These are phyloP conservation scores for Meteorus sp. DNA, from an alignment of 1,140 invertebrate genomes.

Conservation along the genomic window DNA sequence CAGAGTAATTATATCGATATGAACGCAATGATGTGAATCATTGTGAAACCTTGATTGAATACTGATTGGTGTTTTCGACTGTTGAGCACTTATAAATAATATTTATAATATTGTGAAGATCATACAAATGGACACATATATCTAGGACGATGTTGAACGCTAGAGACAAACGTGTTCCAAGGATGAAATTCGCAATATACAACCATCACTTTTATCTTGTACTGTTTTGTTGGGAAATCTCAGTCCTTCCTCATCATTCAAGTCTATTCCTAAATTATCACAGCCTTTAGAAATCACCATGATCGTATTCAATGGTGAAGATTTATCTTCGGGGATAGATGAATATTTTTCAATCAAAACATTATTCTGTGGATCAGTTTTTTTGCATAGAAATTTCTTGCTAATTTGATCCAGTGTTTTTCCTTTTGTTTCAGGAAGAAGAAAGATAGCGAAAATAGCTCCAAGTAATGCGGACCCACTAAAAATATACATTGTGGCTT, in stretches of 20 bases:
- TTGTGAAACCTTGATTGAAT: too few relatives aligned
- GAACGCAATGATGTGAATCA: too few relatives aligned
- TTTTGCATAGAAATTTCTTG: slow-evolving; percentile 58
- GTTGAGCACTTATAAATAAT: too few relatives aligned
- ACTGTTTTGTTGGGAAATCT: too few relatives aligned
- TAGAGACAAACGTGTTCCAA: too few relatives aligned
- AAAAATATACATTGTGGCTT: slow-evolving; percentile 78
- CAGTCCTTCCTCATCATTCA: slow-evolving; percentile 1
- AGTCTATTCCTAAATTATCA: slow-evolving; percentile 3
- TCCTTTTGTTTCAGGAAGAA: slow-evolving; percentile 81
- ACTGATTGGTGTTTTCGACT: too few relatives aligned
- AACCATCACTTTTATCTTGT: too few relatives aligned
- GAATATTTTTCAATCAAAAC: background rate
- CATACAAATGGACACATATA: too few relatives aligned
- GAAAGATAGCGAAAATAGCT: slow-evolving; percentile 67
- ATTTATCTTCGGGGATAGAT: slow-evolving; percentile 7
- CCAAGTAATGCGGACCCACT: slow-evolving; percentile 68
- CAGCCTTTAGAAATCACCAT: background rate
- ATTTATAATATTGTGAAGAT: too few relatives aligned
- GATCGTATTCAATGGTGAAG: background rate
- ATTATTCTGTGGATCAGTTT: background rate
- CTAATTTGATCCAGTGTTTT: slow-evolving; percentile 80
- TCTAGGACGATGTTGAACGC: too few relatives aligned
- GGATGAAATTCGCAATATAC: too few relatives aligned
- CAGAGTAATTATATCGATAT: too few relatives aligned